Conservation (phyloP, 2,113 vertebrate genomes). For the Corynorhinus townsendii region DNA sequence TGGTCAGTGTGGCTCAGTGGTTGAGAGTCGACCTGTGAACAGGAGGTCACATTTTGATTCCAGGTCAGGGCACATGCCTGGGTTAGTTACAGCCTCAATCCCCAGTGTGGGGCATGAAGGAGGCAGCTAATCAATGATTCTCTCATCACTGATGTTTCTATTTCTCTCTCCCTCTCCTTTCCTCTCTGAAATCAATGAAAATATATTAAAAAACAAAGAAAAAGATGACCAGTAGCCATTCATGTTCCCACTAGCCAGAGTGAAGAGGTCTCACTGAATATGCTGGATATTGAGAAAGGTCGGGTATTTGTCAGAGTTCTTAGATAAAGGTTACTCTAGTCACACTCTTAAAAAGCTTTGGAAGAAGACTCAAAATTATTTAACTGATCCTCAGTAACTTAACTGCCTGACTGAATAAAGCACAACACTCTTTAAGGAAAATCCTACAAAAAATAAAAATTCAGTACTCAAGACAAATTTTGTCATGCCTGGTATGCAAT, state of each 20-base stretch:
- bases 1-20: too few species aligned
- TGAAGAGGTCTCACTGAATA: background rate
- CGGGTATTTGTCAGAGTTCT: background rate
- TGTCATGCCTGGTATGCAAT: background rate
- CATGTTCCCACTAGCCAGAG: background rate
- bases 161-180: too few species aligned
- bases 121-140: too few species aligned
- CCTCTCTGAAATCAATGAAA: too few species aligned
- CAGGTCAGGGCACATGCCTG: too few species aligned
- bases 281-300: background rate
- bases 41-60: too few species aligned
- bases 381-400: background rate
- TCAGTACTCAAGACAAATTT: background rate
- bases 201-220: too few species aligned
- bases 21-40: too few species aligned
- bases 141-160: too few species aligned
- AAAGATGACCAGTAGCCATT: too few species aligned
- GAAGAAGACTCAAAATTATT: background rate
- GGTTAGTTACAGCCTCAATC: too few species aligned
- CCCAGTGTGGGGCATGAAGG: too few species aligned
- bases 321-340: background rate
- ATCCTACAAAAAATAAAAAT: background rate
- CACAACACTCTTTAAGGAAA: background rate
- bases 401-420: background rate
- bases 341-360: background rate